Base-by-base conservation (phyloP, 2,113 vertebrate genomes). In the Microtus richardsoni region DNA sequence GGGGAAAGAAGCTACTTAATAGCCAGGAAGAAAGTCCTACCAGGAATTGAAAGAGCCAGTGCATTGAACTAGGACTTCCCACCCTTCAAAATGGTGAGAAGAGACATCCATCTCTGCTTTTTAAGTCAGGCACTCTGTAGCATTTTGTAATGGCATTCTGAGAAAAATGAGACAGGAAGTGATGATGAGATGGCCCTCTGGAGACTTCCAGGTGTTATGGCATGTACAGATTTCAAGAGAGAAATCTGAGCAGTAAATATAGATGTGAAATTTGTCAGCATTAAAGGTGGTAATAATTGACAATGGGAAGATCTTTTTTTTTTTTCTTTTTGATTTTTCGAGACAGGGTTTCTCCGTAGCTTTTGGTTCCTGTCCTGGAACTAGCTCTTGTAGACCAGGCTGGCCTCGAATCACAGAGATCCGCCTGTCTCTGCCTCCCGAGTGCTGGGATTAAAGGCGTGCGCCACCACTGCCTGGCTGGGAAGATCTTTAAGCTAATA, bases 211-310 rank as follows among this genome's bases (percentile, higher is more conserved):
- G 28, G 4, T 84, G 47, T 19, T 89, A 77, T 9, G 19, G 21
- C 28, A 77, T 19, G 22, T 62, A 33, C 21, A 64, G 11, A 68
- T 10, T 91, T 74, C 68, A 87, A 78, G 39, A 68, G 30, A 91
- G 16, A 87, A 90, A 4, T 39, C 58, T 66, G 28, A 84, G 64
- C 36, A 88, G 13, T 47, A 87, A 78, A 28, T 75, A 8, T 26
- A 84, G 17, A 95, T 93, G 68, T 92, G 70, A 21, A 75, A 83
- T n/a, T 78, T 68, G 78, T 73, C 17, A 92, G 54, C 39, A 41
- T 93, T 93, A 87, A 89, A 93, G 9, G 33, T 60, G 44, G 12
- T 30, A 87, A 26, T 52, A 94, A 33, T 75, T 89, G 58, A 14
- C 92, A 54, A 17, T 70, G 12, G 26, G 33, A 94, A 71, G 88